A percentile compares a stretch with the other conserved stretches of the same genome.
Conservation (phyloP, 2,888 invertebrate genomes). For the Idaea straminata region DNA sequence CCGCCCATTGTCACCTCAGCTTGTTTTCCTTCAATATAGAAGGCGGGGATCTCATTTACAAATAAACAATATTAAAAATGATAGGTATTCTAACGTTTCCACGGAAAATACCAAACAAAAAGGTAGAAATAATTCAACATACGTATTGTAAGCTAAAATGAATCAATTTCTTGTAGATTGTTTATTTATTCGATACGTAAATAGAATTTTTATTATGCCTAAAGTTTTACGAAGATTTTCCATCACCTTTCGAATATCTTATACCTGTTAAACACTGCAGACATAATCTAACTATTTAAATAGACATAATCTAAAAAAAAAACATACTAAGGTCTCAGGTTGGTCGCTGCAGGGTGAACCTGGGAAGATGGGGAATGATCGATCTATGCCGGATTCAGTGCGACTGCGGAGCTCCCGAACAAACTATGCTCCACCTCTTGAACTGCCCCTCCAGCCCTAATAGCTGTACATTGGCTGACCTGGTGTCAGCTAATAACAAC, state of each 20-base stretch:
- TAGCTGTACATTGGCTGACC: too few relatives aligned
- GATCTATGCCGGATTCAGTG: too few relatives aligned
- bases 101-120: not conserved
- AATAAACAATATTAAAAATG: not conserved
- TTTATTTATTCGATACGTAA: not conserved
- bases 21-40: not conserved
- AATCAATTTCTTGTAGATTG: not conserved
- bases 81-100: not conserved
- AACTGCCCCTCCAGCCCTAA: too few relatives aligned
- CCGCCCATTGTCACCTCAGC: too few relatives aligned
- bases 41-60: not conserved
- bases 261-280: constrained; percentile 7
- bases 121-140: not conserved
- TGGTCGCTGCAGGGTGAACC: too few relatives aligned
- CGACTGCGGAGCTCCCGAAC: too few relatives aligned
- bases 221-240: constrained; percentile 10
- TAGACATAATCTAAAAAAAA: too few relatives aligned
- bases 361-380: too few relatives aligned
- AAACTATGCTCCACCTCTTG: too few relatives aligned
- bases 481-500: too few relatives aligned
- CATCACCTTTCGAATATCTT: constrained; percentile 2
- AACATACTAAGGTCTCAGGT: too few relatives aligned
- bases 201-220: not conserved
- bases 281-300: constrained; percentile 20
- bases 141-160: not conserved